Base-by-base conservation (phyloP, 2,888 invertebrate genomes). In the Drosophila mimica region DNA sequence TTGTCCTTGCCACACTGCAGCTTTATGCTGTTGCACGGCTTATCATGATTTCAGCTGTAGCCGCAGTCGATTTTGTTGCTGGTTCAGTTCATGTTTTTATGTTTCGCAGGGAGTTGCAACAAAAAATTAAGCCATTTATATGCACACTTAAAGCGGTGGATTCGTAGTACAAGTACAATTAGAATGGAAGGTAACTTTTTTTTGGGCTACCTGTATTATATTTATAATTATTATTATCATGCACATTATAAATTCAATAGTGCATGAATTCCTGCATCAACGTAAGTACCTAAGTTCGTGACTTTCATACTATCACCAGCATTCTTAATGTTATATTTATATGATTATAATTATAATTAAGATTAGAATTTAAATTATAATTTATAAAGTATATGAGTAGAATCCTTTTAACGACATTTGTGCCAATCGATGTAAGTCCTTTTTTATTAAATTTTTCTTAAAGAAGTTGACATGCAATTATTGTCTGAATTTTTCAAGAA, bases 11-110 rank as follows among this genome's bases (percentile, higher is more conserved):
- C 51, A 62, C 56, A 46, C 40, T 68, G 84, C 81, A 84, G 84
- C 84, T 82, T 87, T 86, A 80, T 79, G 70, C 80, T 81, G 77
- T 76, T 72, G 69, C 20, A 7, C 17, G 66, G 59, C 75, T 81
- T 83, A 89, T 88, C 89, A 78, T 72, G 88, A 89, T 87, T 76
- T 65, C 74, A 75, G 76, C 76, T 76, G 64, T 49, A 59, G 52
- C 68, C 51, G 33, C 51, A 28, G 43, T 40, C 54, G 59, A 53
- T 33, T 60, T 38, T 31, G 33, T 52, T 66, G 61, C 58, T 43
- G 48, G 58, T 46, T 48, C 33, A 38, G 61, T 20, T 58, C 52
- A 61, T 70, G 57, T 70, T 65, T 58, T 58, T 58, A 36, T 28
- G 31, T 4, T 34, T 49, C 11, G 25, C 48, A 48, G 15, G 54